phyloP scores from a whole-genome alignment of 2,797 vertebrate genomes.

The Myoxocephalus aenaeus region DNA sequence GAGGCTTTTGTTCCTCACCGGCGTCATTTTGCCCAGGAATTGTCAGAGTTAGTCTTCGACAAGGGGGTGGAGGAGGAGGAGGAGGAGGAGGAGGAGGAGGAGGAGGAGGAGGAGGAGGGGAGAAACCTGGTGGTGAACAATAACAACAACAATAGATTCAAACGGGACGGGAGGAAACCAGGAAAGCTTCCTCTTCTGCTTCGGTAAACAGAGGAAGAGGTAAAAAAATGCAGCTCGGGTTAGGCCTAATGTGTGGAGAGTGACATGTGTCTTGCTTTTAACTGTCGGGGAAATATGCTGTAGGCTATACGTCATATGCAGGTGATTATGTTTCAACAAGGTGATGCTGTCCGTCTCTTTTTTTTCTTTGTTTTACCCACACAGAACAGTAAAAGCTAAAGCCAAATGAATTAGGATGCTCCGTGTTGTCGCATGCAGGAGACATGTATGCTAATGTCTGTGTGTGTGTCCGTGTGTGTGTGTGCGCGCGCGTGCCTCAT shows the following conservation, averaged over 20 bases:
- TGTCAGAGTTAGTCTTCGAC: conserved; percentile 43
- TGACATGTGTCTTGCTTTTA: not conserved
- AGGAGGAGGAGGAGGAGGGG: not conserved
- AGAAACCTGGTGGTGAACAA: conserved; percentile 27
- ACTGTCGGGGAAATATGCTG: not conserved
- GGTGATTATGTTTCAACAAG: conserved; percentile 43
- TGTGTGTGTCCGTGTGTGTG: conserved; percentile 24
- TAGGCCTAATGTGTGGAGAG: not conserved
- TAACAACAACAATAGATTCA: conserved; percentile 12
- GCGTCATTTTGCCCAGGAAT: conserved; percentile 46
- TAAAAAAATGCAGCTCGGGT: not conserved
- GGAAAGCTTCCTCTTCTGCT: conserved; percentile 8
- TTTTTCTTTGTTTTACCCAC: too few relatives aligned
- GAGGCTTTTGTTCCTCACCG: conserved; percentile 53
- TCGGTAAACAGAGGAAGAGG: conserved; percentile 5
- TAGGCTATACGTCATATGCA: conserved; percentile 18
- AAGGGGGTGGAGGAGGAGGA: not conserved
- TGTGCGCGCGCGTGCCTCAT: conserved; percentile 54
- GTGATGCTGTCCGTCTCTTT: conserved; percentile 16
- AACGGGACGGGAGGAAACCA: conserved; percentile 13
- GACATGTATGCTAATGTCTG: conserved; percentile 67
- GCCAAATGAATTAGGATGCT: not conserved
- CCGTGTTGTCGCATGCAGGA: conserved; percentile 46
- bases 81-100: not conserved
- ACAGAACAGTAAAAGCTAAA: not conserved